Percentiles rank a stretch among this genome's conserved stretches.
Evolutionary conservation across 2,113 vertebrate species (phyloP).

Genomic region (Nibea coibor): DNA sequence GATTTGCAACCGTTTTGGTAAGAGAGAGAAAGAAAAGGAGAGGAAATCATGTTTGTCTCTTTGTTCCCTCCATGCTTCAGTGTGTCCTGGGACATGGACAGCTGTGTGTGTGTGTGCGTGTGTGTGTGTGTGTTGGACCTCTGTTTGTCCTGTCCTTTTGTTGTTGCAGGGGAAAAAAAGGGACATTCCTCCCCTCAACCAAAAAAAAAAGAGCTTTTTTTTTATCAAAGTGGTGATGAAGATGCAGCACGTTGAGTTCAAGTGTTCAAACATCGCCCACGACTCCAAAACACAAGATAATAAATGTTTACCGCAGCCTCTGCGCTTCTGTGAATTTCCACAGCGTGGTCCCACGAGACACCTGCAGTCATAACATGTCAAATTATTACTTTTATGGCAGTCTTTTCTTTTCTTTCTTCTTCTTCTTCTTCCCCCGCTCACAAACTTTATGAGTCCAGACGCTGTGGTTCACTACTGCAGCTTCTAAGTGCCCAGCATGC

Average conservation of each 20-base stretch:
- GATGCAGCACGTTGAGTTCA: not conserved
- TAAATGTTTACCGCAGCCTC: not conserved
- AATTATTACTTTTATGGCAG: constrained; percentile 44
- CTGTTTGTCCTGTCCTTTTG: constrained; percentile 68
- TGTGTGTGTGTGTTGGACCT: constrained; percentile 70
- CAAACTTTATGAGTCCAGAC: constrained; percentile 51
- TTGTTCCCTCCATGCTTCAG: constrained; percentile 60
- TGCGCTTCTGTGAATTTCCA: constrained; percentile 26
- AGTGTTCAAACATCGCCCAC: not conserved
- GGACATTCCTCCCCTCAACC: not conserved
- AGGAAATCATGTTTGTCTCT: constrained; percentile 34
- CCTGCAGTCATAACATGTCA: constrained; percentile 31
- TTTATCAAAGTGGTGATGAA: not conserved
- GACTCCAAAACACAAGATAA: not conserved
- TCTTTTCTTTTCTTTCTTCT: not conserved
- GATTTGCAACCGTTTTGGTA: constrained; percentile 94
- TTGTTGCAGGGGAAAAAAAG: constrained; percentile 39
- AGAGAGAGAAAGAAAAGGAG: constrained; percentile 56
- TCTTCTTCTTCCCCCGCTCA: not conserved
- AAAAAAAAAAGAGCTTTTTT: not conserved
- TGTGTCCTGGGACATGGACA: constrained; percentile 65
- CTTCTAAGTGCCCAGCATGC: constrained; percentile 42
- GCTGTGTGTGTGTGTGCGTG: constrained; percentile 75
- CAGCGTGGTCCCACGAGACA: constrained; percentile 20
- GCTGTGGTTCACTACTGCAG: constrained; percentile 28